phyloP scores from a whole-genome alignment of 2,888 invertebrate genomes.

The Cetonia aurata region DNA sequence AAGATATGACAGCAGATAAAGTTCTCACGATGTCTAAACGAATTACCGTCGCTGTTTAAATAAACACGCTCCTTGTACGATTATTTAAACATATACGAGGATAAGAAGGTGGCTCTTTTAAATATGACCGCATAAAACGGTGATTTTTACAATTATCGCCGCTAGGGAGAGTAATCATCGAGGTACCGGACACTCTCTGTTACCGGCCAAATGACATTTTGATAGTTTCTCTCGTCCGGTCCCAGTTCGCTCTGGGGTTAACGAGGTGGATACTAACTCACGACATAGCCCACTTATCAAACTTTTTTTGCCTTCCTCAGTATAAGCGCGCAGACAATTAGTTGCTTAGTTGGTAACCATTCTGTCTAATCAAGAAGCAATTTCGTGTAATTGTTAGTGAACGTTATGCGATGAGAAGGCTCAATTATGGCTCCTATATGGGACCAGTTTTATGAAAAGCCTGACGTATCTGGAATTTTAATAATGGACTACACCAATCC shows the following conservation, averaged over 20 bases:
- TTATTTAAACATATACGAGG: conserved; percentile 17
- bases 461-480: conserved; percentile 24
- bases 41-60: conserved; percentile 25
- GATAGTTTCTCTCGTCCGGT: conserved; percentile 50
- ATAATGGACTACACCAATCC: conserved; percentile 4
- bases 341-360: conserved; percentile 48
- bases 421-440: conserved; percentile 15
- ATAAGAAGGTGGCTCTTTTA: background rate
- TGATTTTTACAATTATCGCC: conserved; percentile 52
- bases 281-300: conserved; percentile 52
- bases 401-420: conserved; percentile 26
- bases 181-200: conserved; percentile 50
- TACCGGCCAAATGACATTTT: conserved; percentile 55
- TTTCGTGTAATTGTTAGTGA: conserved; percentile 33
- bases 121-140: conserved; percentile 17
- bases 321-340: conserved; percentile 26
- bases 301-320: conserved; percentile 53
- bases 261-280: conserved; percentile 49
- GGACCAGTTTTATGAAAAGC: conserved; percentile 24
- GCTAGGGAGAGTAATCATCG: conserved; percentile 44
- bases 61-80: conserved; percentile 25
- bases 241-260: conserved; percentile 44
- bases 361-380: conserved; percentile 28
- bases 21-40: conserved; percentile 40
- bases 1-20: conserved; percentile 9